A percentile compares a stretch with the other conserved stretches of the same genome.
Conservation (phyloP, 2,888 invertebrate genomes). For the Pseudococcus jackbeardsleyi region DNA sequence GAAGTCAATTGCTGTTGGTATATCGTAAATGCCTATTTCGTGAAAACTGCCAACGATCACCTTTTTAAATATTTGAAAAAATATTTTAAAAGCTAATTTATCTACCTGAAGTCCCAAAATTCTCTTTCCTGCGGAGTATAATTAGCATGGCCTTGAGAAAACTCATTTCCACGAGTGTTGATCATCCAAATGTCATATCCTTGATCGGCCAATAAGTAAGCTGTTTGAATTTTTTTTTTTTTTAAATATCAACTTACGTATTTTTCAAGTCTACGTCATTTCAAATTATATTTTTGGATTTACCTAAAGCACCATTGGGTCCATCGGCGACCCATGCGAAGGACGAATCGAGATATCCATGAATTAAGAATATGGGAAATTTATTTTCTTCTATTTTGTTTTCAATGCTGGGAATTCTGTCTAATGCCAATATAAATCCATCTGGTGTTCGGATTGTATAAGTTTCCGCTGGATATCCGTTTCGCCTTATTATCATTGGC, state of each 20-base stretch:
- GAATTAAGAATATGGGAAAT: constrained; percentile 72
- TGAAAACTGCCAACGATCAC: constrained; percentile 88
- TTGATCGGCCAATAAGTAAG: constrained; percentile 71
- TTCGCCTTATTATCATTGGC: constrained; percentile 69
- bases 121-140: constrained; percentile 71
- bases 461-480: constrained; percentile 74
- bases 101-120: constrained; percentile 80
- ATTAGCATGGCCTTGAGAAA: constrained; percentile 76
- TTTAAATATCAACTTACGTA: too few species aligned
- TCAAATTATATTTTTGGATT: too few species aligned
- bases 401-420: constrained; percentile 74
- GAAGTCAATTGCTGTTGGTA: constrained; percentile 87
- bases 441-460: constrained; percentile 74
- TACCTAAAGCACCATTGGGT: constrained; percentile 77
- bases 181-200: constrained; percentile 88
- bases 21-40: constrained; percentile 87
- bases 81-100: too few species aligned
- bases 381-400: constrained; percentile 66
- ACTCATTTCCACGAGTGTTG: constrained; percentile 85
- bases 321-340: constrained; percentile 80
- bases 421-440: constrained; percentile 76
- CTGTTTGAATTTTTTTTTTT: too few species aligned
- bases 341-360: constrained; percentile 78
- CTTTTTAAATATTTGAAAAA: too few species aligned
- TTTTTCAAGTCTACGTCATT: too few species aligned